These are phyloP conservation scores for Aurelia sp. DNA, from an alignment of 30 jellyfish, hydroid and myxozoan genomes.

Conservation along the genomic window DNA sequence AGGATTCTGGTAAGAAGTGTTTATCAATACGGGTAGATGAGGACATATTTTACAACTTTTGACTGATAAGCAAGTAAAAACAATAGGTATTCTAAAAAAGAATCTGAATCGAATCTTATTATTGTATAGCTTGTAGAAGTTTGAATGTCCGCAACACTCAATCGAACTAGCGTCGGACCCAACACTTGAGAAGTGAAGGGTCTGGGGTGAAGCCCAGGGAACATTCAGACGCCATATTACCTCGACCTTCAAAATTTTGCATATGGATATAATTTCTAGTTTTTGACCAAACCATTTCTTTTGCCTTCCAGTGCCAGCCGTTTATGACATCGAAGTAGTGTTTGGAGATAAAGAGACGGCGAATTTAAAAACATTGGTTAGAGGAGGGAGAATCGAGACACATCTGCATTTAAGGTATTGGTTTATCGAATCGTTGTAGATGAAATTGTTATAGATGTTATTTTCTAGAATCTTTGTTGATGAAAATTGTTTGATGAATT, in stretches of 20 bases:
- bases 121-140: no score
- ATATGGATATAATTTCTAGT: neutral
- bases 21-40: conserved; percentile 66
- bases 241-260: no score
- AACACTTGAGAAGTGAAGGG: no score
- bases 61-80: no score
- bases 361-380: conserved; percentile 46
- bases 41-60: neutral
- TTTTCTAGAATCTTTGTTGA: no score
- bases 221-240: no score
- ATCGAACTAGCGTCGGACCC: no score
- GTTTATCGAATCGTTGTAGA: neutral
- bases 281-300: neutral
- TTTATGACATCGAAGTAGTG: conserved; percentile 83
- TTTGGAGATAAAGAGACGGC: conserved; percentile 68
- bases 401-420: conserved; percentile 65
- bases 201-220: no score
- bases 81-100: no score
- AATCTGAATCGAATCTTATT: no score
- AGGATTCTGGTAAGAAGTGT: conserved; percentile 53
- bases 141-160: no score
- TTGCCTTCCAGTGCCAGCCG: conserved; percentile 62
- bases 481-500: no score
- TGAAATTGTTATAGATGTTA: neutral
- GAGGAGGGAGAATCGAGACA: conserved; percentile 58